Percentiles rank a stretch among this genome's conserved stretches.
These are phyloP conservation scores for Forficula auricularia DNA, from an alignment of 1,140 invertebrate genomes.

Conservation along the genomic window DNA sequence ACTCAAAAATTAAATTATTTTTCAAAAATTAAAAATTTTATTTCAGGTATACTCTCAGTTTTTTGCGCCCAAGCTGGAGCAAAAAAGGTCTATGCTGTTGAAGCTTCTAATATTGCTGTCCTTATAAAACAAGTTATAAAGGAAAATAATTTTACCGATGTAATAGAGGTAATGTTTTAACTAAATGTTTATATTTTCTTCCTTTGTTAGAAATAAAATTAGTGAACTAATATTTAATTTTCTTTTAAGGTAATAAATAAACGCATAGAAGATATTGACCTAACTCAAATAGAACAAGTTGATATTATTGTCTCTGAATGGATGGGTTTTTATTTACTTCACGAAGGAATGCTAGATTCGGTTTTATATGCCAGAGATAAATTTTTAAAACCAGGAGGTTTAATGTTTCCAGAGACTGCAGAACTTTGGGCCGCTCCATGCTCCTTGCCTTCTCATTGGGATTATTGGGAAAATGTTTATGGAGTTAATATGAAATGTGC, in stretches of 20 bases:
- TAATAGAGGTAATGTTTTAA: constrained; percentile 18
- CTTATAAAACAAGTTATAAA: constrained; percentile 63
- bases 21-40: background rate
- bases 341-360: constrained; percentile 95
- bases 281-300: constrained; percentile 55
- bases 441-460: constrained; percentile 43
- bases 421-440: constrained; percentile 41
- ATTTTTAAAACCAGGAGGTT: constrained; percentile 49
- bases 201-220: constrained; percentile 37
- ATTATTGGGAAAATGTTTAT: constrained; percentile 46
- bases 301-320: constrained; percentile 97
- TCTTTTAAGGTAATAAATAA: constrained; percentile 36
- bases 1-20: too few species aligned
- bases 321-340: constrained; percentile 98
- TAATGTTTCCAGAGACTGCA: constrained; percentile 27
- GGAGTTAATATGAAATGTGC: constrained; percentile 34
- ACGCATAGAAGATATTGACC: constrained; percentile 44
- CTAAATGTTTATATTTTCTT: constrained; percentile 12
- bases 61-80: constrained; percentile 90
- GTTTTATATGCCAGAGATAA: constrained; percentile 80
- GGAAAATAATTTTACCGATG: constrained; percentile 22
- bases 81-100: constrained; percentile 74
- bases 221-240: constrained; percentile 40
- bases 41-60: constrained; percentile 76
- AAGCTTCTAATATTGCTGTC: constrained; percentile 72